Percentiles rank a stretch among this genome's conserved stretches.
Evolutionary conservation across 1,140 invertebrate species (phyloP).

Genomic region (Harpegnathos saltator): DNA sequence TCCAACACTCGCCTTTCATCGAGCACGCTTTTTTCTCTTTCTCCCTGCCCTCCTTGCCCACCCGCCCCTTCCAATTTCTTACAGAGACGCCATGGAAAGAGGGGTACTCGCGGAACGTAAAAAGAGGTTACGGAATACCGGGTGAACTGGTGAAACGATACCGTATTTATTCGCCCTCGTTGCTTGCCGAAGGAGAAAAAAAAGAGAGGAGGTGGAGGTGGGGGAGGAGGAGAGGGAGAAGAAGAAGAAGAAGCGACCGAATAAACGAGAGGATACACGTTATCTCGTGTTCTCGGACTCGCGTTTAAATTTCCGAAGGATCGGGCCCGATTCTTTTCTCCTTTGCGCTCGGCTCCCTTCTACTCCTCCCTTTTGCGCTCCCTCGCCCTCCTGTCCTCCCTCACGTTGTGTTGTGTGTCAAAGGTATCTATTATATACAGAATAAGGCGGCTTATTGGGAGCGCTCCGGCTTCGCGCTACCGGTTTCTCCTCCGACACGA

Average conservation of each 20-base stretch:
- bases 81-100: background rate
- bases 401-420: background rate
- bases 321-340: background rate
- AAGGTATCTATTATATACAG: conserved; percentile 39
- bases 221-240: no score
- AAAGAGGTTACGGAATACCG: conserved; percentile 9
- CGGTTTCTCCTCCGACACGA: background rate
- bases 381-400: no score
- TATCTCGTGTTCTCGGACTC: background rate
- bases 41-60: no score
- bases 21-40: conserved; percentile 8
- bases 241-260: background rate
- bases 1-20: conserved; percentile 57
- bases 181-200: no score
- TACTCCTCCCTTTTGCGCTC: background rate
- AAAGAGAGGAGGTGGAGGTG: no score
- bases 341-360: background rate
- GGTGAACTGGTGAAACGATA: conserved; percentile 31
- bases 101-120: background rate
- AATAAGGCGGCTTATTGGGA: conserved; percentile 27
- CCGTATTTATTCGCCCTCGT: conserved; percentile 12
- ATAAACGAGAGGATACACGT: conserved; percentile 9
- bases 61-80: conserved; percentile 43
- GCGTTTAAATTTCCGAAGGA: conserved; percentile 1
- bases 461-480: background rate